Conservation (phyloP, 1,140 invertebrate species). For the Pseudomyrmex flavicornis region DNA sequence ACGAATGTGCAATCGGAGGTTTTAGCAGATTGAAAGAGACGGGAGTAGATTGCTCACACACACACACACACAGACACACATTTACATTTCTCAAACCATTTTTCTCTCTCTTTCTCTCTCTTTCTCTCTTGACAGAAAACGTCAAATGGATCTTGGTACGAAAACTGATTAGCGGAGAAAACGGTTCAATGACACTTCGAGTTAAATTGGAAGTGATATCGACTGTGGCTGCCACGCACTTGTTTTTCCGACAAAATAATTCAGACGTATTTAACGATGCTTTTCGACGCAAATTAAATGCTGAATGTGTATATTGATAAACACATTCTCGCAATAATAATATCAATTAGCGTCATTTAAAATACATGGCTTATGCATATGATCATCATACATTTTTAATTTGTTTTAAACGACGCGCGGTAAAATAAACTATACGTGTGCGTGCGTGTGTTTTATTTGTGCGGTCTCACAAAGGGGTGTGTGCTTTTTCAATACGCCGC, state of each 20-base stretch:
- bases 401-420: not conserved
- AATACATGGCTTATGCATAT: conserved; percentile 13
- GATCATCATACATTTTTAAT: conserved; percentile 30
- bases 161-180: conserved; percentile 39
- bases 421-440: too few relatives aligned
- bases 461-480: too few relatives aligned
- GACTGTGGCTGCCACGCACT: conserved; percentile 25
- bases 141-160: conserved; percentile 15
- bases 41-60: not conserved
- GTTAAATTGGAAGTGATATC: conserved; percentile 47
- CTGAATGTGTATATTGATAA: conserved; percentile 45
- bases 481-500: not conserved
- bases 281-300: conserved; percentile 40
- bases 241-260: conserved; percentile 53
- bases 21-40: conserved; percentile 18
- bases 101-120: not conserved
- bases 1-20: conserved; percentile 2
- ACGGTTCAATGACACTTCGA: conserved; percentile 29
- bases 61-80: too few relatives aligned
- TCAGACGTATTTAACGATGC: conserved; percentile 43
- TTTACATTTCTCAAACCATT: conserved; percentile 7
- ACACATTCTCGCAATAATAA: conserved; percentile 44
- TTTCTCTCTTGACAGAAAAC: not conserved
- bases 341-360: conserved; percentile 51
- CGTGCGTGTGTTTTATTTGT: too few relatives aligned